Percentiles rank a stretch among this genome's conserved stretches.
phyloP scores from a whole-genome alignment of 2,888 invertebrate genomes.

The Limulus polyphemus region DNA sequence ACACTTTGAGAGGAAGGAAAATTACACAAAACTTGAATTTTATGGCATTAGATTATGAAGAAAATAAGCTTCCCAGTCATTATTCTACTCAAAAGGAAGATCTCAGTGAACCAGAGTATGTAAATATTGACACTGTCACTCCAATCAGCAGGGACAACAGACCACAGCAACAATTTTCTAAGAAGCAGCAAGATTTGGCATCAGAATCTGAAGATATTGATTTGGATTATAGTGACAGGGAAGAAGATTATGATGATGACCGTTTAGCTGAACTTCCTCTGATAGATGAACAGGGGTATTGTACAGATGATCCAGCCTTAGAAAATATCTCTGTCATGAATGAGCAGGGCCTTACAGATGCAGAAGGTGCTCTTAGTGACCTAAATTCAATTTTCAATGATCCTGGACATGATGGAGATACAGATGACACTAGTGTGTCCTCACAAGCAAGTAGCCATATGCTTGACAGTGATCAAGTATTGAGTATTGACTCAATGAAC shows the following conservation, averaged over 20 bases:
- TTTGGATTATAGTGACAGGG: slow-evolving; percentile 37
- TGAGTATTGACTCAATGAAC: slow-evolving; percentile 54
- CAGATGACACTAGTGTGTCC: slow-evolving; percentile 62
- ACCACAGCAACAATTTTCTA: too few species aligned
- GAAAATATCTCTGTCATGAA: slow-evolving; percentile 74
- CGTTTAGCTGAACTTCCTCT: slow-evolving; percentile 32
- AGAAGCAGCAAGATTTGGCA: neutral
- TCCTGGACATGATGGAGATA: slow-evolving; percentile 41
- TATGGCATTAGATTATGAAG: too few species aligned
- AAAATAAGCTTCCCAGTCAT: too few species aligned
- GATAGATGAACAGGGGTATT: slow-evolving; percentile 58
- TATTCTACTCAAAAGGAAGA: too few species aligned
- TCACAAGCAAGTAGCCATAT: slow-evolving; percentile 70
- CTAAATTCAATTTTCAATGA: slow-evolving; percentile 47
- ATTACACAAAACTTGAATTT: too few species aligned
- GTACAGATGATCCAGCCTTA: slow-evolving; percentile 75
- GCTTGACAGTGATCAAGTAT: slow-evolving; percentile 60
- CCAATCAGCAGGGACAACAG: too few species aligned
- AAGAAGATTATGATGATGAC: slow-evolving; percentile 39
- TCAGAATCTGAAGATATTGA: slow-evolving; percentile 1
- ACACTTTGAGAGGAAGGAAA: neutral
- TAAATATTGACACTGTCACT: too few species aligned
- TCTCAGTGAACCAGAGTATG: too few species aligned
- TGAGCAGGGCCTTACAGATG: slow-evolving; percentile 73
- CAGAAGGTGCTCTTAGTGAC: slow-evolving; percentile 73